Evolutionary conservation across 1,140 invertebrate genomes (phyloP).

Genomic region (Polyergus mexicanus): DNA sequence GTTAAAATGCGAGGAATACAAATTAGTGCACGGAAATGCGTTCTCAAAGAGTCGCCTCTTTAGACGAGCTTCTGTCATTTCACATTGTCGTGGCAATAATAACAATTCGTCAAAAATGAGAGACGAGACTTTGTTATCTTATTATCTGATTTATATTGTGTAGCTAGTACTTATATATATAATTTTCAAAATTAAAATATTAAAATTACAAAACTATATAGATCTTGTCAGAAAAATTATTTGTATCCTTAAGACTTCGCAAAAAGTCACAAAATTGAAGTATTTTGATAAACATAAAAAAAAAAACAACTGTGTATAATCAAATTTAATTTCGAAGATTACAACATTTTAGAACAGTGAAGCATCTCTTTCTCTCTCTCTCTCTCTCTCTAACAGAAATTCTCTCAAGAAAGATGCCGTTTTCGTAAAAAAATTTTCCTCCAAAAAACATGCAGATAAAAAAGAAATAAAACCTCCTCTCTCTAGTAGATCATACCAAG

Average conservation of each 20-base stretch:
- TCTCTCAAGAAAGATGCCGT: not conserved
- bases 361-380: not conserved
- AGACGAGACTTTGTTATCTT: conserved; percentile 24
- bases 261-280: not conserved
- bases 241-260: not conserved
- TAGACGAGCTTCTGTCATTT: conserved; percentile 48
- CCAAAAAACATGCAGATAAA: not conserved
- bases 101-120: conserved; percentile 36
- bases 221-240: not conserved
- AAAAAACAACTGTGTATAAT: not conserved
- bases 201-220: not conserved
- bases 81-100: conserved; percentile 50
- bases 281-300: not conserved
- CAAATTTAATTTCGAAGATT: not conserved
- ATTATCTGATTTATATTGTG: conserved; percentile 19
- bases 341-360: not conserved
- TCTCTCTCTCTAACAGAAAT: not conserved
- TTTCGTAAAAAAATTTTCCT: not conserved
- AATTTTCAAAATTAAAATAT: not conserved
- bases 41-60: conserved; percentile 47
- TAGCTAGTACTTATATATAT: not conserved
- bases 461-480: conserved; percentile 6
- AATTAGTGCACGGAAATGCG: conserved; percentile 48
- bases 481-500: not conserved
- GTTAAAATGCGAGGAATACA: conserved; percentile 50